These are phyloP conservation scores for Cyprinella venusta DNA, from an alignment of 2,797 vertebrate genomes.

Conservation along the genomic window DNA sequence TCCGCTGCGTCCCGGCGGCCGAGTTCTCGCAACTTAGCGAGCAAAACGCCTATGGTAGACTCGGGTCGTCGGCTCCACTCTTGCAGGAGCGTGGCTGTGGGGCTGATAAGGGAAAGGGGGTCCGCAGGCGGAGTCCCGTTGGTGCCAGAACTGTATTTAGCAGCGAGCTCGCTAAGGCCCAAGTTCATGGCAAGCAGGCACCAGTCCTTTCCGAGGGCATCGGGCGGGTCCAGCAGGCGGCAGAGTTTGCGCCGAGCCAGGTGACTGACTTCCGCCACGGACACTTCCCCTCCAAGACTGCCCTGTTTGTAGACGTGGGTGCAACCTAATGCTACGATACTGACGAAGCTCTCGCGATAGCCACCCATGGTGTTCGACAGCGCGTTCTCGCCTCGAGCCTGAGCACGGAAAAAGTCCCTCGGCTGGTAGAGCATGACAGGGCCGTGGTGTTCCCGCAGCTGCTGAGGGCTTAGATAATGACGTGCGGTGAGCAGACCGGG, in stretches of 20 bases:
- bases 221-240: slow-evolving; percentile 92
- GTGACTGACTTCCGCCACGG: slow-evolving; percentile 86
- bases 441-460: slow-evolving; percentile 92
- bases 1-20: slow-evolving; percentile 94
- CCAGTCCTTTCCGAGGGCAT: slow-evolving; percentile 98
- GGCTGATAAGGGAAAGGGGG: slow-evolving; percentile 78
- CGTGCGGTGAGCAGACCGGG: slow-evolving; percentile 91
- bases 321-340: slow-evolving; percentile 91
- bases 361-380: slow-evolving; percentile 97
- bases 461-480: slow-evolving; percentile 96
- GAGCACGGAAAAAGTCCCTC: slow-evolving; percentile 93
- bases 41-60: slow-evolving; percentile 89
- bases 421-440: slow-evolving; percentile 98
- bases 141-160: slow-evolving; percentile 84
- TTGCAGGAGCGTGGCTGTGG: slow-evolving; percentile 88
- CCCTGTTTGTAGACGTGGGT: slow-evolving; percentile 91
- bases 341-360: slow-evolving; percentile 96
- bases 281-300: slow-evolving; percentile 86
- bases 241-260: slow-evolving; percentile 91
- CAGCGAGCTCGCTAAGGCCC: slow-evolving; percentile 92
- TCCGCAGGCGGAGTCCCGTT: slow-evolving; percentile 75
- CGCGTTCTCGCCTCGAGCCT: slow-evolving; percentile 87
- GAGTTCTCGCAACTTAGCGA: slow-evolving; percentile 92
- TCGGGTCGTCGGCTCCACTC: slow-evolving; percentile 87
- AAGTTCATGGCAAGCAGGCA: slow-evolving; percentile 98